phyloP scores from a whole-genome alignment of 2,113 vertebrate species.

The Oenanthe oenanthe region DNA sequence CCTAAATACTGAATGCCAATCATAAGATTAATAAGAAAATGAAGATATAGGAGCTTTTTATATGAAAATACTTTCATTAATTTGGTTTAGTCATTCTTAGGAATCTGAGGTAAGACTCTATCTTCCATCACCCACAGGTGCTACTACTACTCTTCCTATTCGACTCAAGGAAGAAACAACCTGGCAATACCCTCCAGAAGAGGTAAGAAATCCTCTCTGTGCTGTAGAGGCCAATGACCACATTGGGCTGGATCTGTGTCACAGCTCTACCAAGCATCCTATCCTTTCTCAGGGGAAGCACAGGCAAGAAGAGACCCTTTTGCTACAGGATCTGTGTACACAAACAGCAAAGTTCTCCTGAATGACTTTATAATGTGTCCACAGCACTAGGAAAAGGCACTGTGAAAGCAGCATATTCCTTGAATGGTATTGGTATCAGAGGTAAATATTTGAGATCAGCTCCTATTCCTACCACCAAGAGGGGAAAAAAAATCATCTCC shows the following conservation, averaged over 20 bases:
- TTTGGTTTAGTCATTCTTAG: background rate
- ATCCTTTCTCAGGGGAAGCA: background rate
- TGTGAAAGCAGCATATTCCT: background rate
- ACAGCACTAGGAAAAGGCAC: background rate
- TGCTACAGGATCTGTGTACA: background rate
- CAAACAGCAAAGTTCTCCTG: background rate
- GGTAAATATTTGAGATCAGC: background rate
- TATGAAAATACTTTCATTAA: background rate
- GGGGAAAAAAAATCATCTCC: background rate
- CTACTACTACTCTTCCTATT: background rate
- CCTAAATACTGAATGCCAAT: background rate
- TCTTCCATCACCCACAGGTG: background rate
- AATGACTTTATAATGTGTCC: background rate
- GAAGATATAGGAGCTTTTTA: background rate
- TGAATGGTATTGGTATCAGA: background rate
- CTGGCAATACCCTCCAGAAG: background rate
- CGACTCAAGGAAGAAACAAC: background rate
- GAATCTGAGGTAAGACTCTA: background rate
- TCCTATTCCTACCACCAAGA: background rate
- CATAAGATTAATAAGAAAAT: background rate
- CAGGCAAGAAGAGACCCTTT: background rate
- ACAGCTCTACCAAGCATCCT: background rate
- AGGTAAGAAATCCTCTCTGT: background rate
- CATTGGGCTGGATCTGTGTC: background rate
- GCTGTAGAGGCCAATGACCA: background rate